Percentiles rank a stretch among this genome's conserved stretches.
phyloP scores from a whole-genome alignment of 2,113 vertebrate genomes.

The Syngnathoides biaculeatus region DNA sequence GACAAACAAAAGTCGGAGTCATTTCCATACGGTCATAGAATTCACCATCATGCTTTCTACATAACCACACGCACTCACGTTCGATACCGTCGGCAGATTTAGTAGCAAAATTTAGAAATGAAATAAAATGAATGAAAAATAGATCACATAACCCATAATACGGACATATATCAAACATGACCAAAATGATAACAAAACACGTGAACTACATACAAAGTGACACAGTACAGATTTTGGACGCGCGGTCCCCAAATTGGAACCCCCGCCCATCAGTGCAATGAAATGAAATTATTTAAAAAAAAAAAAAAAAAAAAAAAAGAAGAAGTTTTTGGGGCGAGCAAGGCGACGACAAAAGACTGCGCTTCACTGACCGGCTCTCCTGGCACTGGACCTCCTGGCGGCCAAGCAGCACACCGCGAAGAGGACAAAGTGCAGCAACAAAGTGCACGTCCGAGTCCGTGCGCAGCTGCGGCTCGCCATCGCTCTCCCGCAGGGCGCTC shows the following conservation, averaged over 20 bases:
- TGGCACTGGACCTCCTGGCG: constrained; percentile 65
- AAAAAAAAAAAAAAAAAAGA: no score
- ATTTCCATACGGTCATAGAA: no score
- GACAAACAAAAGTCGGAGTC: no score
- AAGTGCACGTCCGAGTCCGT: constrained; percentile 25
- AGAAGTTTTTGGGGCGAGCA: background rate
- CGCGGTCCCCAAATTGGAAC: background rate
- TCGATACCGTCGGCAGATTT: no score
- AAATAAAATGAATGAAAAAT: no score
- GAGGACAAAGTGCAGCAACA: constrained; percentile 63
- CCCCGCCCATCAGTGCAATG: background rate
- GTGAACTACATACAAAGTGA: background rate
- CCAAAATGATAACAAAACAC: background rate
- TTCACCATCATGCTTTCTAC: no score
- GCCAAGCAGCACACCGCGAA: constrained; percentile 69
- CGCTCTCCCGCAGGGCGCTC: constrained; percentile 46
- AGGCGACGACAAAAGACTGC: background rate
- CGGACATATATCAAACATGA: background rate
- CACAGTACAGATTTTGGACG: background rate
- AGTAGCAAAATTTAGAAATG: no score
- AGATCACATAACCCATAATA: no score
- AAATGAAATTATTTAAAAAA: no score
- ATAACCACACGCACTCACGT: no score
- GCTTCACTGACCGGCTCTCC: constrained; percentile 80
- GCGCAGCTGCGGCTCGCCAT: constrained; percentile 71